Conservation (phyloP, 2,113 vertebrate genomes). For the Panthera uncia region DNA sequence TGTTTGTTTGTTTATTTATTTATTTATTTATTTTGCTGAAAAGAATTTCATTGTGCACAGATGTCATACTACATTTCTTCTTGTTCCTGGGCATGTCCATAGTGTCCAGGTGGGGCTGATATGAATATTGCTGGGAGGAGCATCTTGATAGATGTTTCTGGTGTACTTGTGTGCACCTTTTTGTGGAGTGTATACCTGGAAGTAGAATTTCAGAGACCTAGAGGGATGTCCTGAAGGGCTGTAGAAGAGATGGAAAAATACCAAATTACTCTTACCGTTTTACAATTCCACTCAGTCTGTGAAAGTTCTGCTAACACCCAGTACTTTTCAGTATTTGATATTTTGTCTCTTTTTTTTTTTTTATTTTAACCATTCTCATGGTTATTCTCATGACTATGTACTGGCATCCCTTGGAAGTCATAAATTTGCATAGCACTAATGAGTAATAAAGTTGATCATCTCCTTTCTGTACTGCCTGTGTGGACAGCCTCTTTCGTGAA, state of each 20-base stretch:
- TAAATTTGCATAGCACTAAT: background rate
- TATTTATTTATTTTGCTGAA: background rate
- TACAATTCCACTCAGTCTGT: background rate
- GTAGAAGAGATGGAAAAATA: background rate
- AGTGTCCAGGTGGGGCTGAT: too few species aligned
- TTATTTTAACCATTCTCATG: background rate
- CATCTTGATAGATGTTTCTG: background rate
- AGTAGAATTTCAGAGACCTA: background rate
- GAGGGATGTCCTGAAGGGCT: background rate
- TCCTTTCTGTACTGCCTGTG: background rate
- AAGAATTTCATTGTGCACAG: background rate
- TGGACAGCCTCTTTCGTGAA: background rate
- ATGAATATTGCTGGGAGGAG: too few species aligned
- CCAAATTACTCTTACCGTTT: background rate
- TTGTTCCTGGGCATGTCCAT: background rate
- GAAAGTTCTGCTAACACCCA: background rate
- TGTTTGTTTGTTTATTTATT: background rate
- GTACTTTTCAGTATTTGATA: background rate
- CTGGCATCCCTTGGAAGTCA: background rate
- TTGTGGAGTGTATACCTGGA: background rate
- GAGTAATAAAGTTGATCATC: background rate
- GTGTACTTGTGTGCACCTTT: background rate
- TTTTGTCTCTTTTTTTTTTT: background rate
- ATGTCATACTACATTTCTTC: accelerated
- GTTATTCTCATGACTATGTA: background rate